These are phyloP conservation scores for Dicrurus megarhynchus DNA, from an alignment of 2,113 vertebrate species.

Conservation along the genomic window DNA sequence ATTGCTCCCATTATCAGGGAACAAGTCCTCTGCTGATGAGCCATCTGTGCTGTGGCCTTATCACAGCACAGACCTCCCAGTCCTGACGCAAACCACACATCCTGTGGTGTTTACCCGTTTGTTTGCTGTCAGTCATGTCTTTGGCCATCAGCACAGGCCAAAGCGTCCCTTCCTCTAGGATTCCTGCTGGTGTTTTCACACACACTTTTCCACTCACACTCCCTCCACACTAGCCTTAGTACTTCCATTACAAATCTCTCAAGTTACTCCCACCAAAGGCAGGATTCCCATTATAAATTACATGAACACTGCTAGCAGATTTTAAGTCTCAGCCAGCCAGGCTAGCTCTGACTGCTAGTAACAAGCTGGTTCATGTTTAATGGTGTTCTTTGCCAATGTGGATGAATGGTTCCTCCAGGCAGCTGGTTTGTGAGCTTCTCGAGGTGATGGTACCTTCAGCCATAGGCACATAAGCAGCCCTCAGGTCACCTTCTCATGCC, in stretches of 20 bases:
- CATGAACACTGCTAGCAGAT: neutral
- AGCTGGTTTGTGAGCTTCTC: neutral
- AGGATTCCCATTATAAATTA: neutral
- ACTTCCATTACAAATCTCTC: neutral
- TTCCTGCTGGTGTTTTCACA: neutral
- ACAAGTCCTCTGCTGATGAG: neutral
- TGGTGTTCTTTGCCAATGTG: neutral
- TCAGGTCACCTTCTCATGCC: neutral
- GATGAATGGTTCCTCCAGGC: neutral
- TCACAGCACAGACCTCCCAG: constrained; percentile 5
- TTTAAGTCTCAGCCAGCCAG: neutral
- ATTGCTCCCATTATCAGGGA: neutral
- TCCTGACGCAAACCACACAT: neutral
- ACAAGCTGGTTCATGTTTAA: neutral
- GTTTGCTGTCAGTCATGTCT: neutral
- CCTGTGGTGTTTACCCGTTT: neutral
- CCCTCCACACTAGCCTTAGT: neutral
- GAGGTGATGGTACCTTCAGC: neutral
- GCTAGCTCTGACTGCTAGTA: neutral
- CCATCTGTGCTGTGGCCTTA: constrained; percentile 30
- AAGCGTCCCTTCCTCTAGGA: neutral
- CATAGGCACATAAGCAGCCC: neutral
- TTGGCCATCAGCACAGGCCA: neutral
- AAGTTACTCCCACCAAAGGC: neutral
- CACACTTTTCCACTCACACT: neutral